Base-by-base conservation (phyloP, 1,140 invertebrate species). In the Aphidius ervi region DNA sequence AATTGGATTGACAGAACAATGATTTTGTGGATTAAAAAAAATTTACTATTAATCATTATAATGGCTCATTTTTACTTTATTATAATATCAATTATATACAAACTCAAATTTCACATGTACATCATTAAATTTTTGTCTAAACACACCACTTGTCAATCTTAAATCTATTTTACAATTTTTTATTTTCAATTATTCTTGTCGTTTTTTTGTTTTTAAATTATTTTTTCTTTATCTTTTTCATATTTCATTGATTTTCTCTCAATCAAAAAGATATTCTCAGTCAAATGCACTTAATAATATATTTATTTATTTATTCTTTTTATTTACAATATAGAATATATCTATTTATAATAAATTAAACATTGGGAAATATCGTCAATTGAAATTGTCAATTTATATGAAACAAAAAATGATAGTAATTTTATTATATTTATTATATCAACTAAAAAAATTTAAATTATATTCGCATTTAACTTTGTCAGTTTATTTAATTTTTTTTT, bases 11-110 rank as follows among this genome's bases (percentile, higher is more conserved):
- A 49, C 1, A 31, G 1, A 31, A 31, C 4, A 31, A 31, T 31
- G 4, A 31, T 31, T 31, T 31, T 3, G 4, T 4, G 23, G 23
- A 31, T 31, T 31, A 31, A 31, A 31, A 3, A 3, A 31, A 31
- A 31, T 31, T 31, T 1, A 31, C 23, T 31, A 31, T 50, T 5
- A 52, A 49, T 66, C 50, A 63, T 67, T 62, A 56, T 65, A 63
- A 65, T 69, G 16, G 16, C 62, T 63, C 67, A 74, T 73, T 70
- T 67, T 66, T 72, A 70, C 65, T 74, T 75, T 73, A 74, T 75
- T 73, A 63, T 71, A 71, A 74, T 74, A 71, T 74, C 70, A 74
- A 74, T 75, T 75, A 75, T 75, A 70, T 75, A 75, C 74, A 74
- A 75, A 75, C 74, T 75, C 70, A 72, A 74, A 73, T 74, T 73